Percentiles rank a stretch among this genome's conserved stretches.
Evolutionary conservation across 1,140 invertebrate species (phyloP).

Genomic region (Neodiprion lecontei): DNA sequence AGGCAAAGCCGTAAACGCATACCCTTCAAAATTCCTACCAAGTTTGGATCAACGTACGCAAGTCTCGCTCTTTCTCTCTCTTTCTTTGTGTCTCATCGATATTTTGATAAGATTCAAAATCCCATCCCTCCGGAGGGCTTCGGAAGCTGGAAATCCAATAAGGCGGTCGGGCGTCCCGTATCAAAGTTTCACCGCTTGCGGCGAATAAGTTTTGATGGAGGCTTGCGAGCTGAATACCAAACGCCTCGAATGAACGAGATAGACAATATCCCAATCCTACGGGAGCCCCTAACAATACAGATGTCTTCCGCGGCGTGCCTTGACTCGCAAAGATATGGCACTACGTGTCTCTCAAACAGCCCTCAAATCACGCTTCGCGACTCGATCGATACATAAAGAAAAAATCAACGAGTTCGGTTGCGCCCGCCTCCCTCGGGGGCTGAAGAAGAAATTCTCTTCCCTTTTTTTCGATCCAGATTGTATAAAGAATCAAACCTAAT

Average conservation of each 20-base stretch:
- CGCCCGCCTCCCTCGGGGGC: neutral
- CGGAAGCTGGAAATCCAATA: neutral
- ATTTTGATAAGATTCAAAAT: too few species aligned
- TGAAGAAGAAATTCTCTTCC: neutral
- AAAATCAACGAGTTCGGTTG: neutral
- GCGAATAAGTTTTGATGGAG: slow-evolving; percentile 5
- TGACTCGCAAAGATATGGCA: neutral
- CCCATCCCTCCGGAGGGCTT: too few species aligned
- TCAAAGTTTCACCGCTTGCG: slow-evolving; percentile 2
- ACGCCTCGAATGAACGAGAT: slow-evolving; percentile 4
- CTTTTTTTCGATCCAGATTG: neutral
- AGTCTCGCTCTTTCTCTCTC: too few species aligned
- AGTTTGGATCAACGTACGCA: too few species aligned
- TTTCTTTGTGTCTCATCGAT: too few species aligned
- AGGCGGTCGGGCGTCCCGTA: neutral
- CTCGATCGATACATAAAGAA: neutral
- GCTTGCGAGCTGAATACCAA: slow-evolving; percentile 1
- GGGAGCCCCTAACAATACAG: slow-evolving; percentile 3
- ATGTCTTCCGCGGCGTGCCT: slow-evolving; percentile 1
- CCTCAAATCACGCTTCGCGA: slow-evolving; percentile 1
- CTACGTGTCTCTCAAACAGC: slow-evolving; percentile 4
- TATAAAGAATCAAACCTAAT: too few species aligned
- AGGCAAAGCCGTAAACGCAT: too few species aligned
- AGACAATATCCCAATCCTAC: slow-evolving; percentile 2
- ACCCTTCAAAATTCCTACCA: too few species aligned